phyloP scores from a whole-genome alignment of 1,140 invertebrate genomes.

The Zaprionus camerounensis region DNA sequence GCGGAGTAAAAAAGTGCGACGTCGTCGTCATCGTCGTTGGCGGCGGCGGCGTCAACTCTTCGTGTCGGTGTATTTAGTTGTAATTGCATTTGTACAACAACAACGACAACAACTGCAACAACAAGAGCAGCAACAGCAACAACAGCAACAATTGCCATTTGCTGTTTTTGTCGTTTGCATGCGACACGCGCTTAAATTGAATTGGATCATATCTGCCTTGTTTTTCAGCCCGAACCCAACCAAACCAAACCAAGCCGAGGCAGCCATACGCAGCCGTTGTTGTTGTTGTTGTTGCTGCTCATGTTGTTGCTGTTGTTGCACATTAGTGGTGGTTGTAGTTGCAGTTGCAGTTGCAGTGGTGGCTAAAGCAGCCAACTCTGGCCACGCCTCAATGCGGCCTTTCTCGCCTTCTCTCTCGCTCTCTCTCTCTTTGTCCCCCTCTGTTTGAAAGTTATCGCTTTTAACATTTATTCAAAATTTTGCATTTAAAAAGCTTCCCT shows the following conservation, averaged over 20 bases:
- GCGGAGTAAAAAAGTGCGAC: constrained; percentile 56
- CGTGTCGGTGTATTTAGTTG: constrained; percentile 64
- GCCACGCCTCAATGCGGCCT: constrained; percentile 44
- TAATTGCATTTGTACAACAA: constrained; percentile 76
- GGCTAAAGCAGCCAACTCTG: constrained; percentile 25
- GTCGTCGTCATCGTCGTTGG: constrained; percentile 24
- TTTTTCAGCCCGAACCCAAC: constrained; percentile 6
- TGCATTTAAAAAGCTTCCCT: neutral
- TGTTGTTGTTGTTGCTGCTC: neutral
- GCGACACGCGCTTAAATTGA: constrained; percentile 80
- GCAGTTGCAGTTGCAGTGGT: constrained; percentile 10
- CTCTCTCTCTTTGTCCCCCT: constrained; percentile 19
- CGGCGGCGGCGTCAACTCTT: constrained; percentile 52
- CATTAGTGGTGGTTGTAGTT: constrained; percentile 11
- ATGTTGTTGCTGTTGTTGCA: constrained; percentile 22
- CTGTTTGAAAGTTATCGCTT: constrained; percentile 43
- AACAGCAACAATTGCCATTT: constrained; percentile 52
- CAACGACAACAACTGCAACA: constrained; percentile 28
- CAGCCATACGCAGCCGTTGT: constrained; percentile 7
- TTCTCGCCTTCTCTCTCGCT: constrained; percentile 18
- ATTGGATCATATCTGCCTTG: constrained; percentile 74
- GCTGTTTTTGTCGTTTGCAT: constrained; percentile 59
- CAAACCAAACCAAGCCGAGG: neutral
- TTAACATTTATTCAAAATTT: neutral
- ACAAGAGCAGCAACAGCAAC: constrained; percentile 42